Conservation (phyloP, 2,113 vertebrate genomes). For the Clarias gariepinus region DNA sequence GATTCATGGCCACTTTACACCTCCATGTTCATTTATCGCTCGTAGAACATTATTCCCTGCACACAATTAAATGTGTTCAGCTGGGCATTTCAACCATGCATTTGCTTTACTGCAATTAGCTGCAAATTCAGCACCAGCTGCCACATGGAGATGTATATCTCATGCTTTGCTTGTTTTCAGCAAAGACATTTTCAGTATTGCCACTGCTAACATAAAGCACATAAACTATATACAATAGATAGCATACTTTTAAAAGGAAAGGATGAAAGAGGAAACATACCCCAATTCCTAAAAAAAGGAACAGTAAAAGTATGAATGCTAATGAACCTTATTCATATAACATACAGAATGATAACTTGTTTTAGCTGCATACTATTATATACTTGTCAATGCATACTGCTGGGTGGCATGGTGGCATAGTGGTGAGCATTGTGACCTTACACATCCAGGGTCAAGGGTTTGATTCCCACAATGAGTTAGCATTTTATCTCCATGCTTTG, state of each 20-base stretch:
- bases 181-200: conserved; percentile 15
- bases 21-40: conserved; percentile 1
- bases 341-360: neutral
- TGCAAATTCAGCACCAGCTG: conserved; percentile 48
- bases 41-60: conserved; percentile 24
- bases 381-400: neutral
- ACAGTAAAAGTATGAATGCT: neutral
- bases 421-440: too few species aligned
- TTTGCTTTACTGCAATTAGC: conserved; percentile 40
- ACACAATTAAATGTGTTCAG: conserved; percentile 39
- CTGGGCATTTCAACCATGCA: neutral
- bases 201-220: conserved; percentile 13
- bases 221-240: neutral
- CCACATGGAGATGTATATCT: conserved; percentile 24
- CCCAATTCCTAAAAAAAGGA: neutral
- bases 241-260: neutral
- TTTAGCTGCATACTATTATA: neutral
- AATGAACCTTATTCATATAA: neutral
- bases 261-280: neutral
- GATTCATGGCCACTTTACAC: neutral
- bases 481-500: too few species aligned
- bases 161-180: neutral
- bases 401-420: neutral
- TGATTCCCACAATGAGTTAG: too few species aligned
- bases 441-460: too few species aligned